Base-by-base conservation (phyloP, 2,888 invertebrate species). In the Latrodectus hesperus region DNA sequence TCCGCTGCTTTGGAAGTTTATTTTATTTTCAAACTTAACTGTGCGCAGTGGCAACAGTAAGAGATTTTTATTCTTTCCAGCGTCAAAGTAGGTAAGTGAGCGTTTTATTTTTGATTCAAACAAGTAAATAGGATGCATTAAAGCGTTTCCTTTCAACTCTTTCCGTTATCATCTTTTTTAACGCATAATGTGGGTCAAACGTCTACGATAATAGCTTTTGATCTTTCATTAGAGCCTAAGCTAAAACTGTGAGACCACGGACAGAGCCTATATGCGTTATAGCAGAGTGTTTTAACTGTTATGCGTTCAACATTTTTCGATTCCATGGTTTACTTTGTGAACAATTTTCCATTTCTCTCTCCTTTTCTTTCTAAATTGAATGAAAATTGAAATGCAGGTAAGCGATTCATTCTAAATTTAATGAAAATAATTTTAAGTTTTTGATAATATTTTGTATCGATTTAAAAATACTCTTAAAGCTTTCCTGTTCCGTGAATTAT, bases 81-180 rank as follows among this genome's bases (percentile, higher is more conserved):
- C 16, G 60, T 60, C 4, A 60, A 60, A 60, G 60, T 60, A 60
- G 60, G 71, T 38, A 49, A 71, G 71, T 11, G 12, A 71, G 22
- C 26, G 22, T 68, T 17, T 12, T 71, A 16, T 71, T 38, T 71
- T 16, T 71, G 38, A 26, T 71, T 22, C 26, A 11, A 26, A 49
- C 49, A 71, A 71, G 71, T n/a, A 49, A 71, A 71, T 71, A 38
- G 38, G 71, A 16, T 71, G 71, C 12, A 49, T 71, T 71, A 49
- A 68, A 68, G 22, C 22, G 68, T 22, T 68, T 68, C 60, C 60
- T 60, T 60, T 60, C 60, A 16, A 16, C n/a, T 60, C 6, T 60
- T 60, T 60, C 60, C 60, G 60, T n/a, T 60, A 60, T 60, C 60
- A 60, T 60, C n/a, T 55, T 55, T 55, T 60, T 60, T 60, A 16